Evolutionary conservation across 2,888 invertebrate species (phyloP).

Genomic region (Ctenicera cuprea): DNA sequence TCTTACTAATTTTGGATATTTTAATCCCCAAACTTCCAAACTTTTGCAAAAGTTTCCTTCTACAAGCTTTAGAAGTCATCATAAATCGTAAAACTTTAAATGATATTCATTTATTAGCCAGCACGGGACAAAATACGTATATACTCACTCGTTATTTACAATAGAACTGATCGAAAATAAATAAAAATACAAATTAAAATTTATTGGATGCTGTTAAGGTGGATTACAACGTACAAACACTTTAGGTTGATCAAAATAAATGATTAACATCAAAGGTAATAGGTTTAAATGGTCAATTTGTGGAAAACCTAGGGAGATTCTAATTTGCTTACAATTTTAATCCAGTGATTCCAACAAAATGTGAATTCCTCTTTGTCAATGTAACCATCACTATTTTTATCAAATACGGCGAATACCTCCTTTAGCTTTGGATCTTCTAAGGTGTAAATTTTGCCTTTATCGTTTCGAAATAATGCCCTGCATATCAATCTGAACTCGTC

Average conservation of each 20-base stretch:
- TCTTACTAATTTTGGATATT: neutral
- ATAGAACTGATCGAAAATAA: too few relatives aligned
- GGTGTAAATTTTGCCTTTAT: constrained; percentile 88
- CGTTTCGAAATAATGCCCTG: constrained; percentile 90
- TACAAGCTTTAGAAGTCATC: neutral
- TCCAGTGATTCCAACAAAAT: constrained; percentile 94
- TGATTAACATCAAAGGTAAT: too few relatives aligned
- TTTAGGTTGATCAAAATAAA: too few relatives aligned
- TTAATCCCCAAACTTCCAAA: constrained; percentile 5
- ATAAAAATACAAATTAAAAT: too few relatives aligned
- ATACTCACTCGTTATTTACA: too few relatives aligned
- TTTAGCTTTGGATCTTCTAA: constrained; percentile 82
- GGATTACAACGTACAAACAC: too few relatives aligned
- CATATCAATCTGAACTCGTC: constrained; percentile 89
- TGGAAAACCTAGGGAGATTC: too few relatives aligned
- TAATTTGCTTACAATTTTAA: constrained; percentile 80
- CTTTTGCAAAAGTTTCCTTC: neutral
- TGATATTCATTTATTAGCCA: too few relatives aligned
- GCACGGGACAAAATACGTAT: too few relatives aligned
- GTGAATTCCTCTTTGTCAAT: constrained; percentile 90
- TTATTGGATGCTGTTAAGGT: too few relatives aligned
- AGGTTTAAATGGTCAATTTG: too few relatives aligned
- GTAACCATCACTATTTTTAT: constrained; percentile 83
- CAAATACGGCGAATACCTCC: constrained; percentile 89
- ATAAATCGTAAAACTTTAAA: too few relatives aligned